Evolutionary conservation across 2,797 vertebrate genomes (phyloP).

Genomic region (Bradypus variegatus): DNA sequence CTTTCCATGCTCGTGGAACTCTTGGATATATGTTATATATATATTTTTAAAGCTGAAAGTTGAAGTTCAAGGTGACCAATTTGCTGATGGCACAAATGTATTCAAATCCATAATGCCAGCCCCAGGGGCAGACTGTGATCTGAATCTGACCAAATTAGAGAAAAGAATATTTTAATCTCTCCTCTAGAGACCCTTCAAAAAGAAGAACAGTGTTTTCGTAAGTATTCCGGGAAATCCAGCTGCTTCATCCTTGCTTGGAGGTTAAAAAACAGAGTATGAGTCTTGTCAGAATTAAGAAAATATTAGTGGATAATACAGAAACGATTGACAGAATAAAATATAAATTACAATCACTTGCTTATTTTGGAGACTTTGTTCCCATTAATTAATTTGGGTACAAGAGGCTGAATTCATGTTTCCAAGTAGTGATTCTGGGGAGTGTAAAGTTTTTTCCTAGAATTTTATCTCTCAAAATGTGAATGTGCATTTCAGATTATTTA

Average conservation of each 20-base stretch:
- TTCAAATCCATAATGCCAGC: not conserved
- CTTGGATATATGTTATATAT: not conserved
- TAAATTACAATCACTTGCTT: not conserved
- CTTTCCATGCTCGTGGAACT: too few relatives aligned
- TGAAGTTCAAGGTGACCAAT: not conserved
- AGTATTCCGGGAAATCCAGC: not conserved
- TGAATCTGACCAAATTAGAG: not conserved
- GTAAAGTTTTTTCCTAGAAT: not conserved
- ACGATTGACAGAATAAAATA: constrained; percentile 19
- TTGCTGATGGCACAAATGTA: not conserved
- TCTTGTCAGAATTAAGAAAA: not conserved
- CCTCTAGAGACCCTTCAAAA: not conserved
- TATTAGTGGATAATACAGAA: not conserved
- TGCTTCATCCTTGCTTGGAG: not conserved
- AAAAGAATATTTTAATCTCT: not conserved
- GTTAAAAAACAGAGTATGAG: not conserved
- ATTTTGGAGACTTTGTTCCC: not conserved
- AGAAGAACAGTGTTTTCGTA: not conserved
- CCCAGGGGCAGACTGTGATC: not conserved
- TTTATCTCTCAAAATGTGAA: not conserved
- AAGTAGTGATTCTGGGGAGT: not conserved
- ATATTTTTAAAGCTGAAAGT: not conserved
- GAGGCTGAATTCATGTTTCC: not conserved
- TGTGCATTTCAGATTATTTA: not conserved
- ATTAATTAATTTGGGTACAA: not conserved